Evolutionary conservation across 2,113 vertebrate genomes (phyloP), one percentile per base, ranked within the genome.

Genomic region (Myrmecobius fasciatus): DNA sequence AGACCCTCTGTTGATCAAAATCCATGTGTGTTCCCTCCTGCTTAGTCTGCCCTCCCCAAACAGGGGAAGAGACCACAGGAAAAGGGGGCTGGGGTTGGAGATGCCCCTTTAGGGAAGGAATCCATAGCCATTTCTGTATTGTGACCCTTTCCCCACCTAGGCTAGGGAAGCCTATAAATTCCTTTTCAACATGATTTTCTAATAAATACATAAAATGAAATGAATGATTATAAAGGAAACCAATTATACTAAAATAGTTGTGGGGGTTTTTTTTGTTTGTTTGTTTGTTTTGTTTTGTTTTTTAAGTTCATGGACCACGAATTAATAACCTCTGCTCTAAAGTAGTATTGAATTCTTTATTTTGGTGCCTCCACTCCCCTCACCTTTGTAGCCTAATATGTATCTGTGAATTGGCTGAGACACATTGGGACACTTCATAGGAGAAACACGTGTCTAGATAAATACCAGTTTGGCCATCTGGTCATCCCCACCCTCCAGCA

Each of bases 401-500:
- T 26, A 90, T 28, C 12, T 49, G 91, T 56, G 52, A 36, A 67
- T 46, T 91, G 75, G 92, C 83, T 54, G 26, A 95, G 89, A 92
- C 46, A 60, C 83, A 90, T n/a, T n/a, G 14, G 67, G 90, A 28
- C 67, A 94, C 91, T 46, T 46, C 48, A 8, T n/a, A 24, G 46
- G 51, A 89, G 94, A 83, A 24, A 83, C 67, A 93, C 56, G 52
- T 89, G 95, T 96, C 52, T 91, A 96, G 89, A 26, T 90, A 89
- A 92, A 52, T 8, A 48, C 47, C 52, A 83, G 91, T 95, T 96
- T 97, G 89, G 91, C 96, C 96, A 96, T 97, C 97, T 97, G 96
- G 93, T 93, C 90, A 10, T 8, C 2, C 53, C 43, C n/a, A 89
- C 31, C 36, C 36, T 83, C 67, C 20, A 83, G 67, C n/a, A 43